phyloP scores from a whole-genome alignment of 1,140 invertebrate genomes.

The Polyergus mexicanus region DNA sequence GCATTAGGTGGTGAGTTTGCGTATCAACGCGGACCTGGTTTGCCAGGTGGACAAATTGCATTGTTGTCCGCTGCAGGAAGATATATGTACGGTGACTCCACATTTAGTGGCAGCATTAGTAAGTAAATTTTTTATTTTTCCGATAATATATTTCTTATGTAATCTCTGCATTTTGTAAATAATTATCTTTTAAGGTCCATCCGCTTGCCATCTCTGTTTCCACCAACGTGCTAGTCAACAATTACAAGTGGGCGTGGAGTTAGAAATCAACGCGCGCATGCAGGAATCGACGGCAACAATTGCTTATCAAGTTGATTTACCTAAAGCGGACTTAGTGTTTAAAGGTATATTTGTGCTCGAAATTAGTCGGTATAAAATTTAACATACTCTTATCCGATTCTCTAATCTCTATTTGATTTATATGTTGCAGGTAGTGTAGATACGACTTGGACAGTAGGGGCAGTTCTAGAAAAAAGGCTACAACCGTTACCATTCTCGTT shows the following conservation, averaged over 20 bases:
- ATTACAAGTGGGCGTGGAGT: slow-evolving; percentile 94
- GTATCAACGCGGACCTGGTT: slow-evolving; percentile 94
- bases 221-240: slow-evolving; percentile 98
- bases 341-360: slow-evolving; percentile 89
- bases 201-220: slow-evolving; percentile 95
- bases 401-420: slow-evolving; percentile 10
- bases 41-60: slow-evolving; percentile 95
- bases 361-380: not conserved
- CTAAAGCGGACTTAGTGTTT: slow-evolving; percentile 97
- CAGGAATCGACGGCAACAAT: slow-evolving; percentile 97
- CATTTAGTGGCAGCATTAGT: slow-evolving; percentile 83
- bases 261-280: slow-evolving; percentile 94
- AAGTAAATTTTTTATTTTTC: not conserved
- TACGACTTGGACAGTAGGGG: slow-evolving; percentile 98
- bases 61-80: slow-evolving; percentile 94
- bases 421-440: slow-evolving; percentile 93
- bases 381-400: slow-evolving; percentile 10
- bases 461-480: slow-evolving; percentile 97
- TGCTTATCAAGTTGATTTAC: slow-evolving; percentile 98
- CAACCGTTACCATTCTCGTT: slow-evolving; percentile 97
- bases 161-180: slow-evolving; percentile 77
- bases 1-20: slow-evolving; percentile 97
- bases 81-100: slow-evolving; percentile 87
- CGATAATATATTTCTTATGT: not conserved
- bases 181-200: slow-evolving; percentile 88